Evolutionary conservation across 2,797 vertebrate genomes (phyloP).

Genomic region (Sebastiscus albofasciatus): DNA sequence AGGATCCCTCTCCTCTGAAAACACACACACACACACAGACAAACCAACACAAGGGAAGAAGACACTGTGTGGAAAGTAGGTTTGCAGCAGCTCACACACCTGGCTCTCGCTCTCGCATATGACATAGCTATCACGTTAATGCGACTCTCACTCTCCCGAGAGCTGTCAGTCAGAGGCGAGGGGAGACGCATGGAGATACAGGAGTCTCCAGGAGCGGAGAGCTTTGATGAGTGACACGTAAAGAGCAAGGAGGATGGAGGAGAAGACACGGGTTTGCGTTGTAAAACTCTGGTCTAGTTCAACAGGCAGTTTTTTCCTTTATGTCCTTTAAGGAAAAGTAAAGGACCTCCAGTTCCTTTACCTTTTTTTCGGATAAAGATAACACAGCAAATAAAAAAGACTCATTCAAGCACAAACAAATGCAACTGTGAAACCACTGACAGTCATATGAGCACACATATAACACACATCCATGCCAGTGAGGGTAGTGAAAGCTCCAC

Average conservation of each 20-base stretch:
- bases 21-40: constrained; percentile 10
- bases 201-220: constrained; percentile 6
- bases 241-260: neutral
- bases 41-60: constrained; percentile 13
- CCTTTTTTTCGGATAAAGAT: neutral
- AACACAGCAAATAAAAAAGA: neutral
- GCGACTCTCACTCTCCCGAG: constrained; percentile 66
- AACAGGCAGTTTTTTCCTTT: neutral
- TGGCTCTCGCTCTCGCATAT: constrained; percentile 47
- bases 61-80: constrained; percentile 47
- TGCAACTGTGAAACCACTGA: constrained; percentile 4
- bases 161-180: constrained; percentile 55
- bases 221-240: constrained; percentile 40
- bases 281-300: neutral
- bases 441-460: constrained; percentile 24
- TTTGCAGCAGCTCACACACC: constrained; percentile 59
- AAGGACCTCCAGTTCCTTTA: neutral
- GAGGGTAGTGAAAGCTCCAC: constrained; percentile 56
- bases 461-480: constrained; percentile 32
- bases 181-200: constrained; percentile 23
- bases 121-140: constrained; percentile 57
- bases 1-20: constrained; percentile 61
- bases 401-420: constrained; percentile 6
- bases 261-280: neutral
- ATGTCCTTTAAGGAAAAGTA: too few species aligned